These are phyloP conservation scores for Hoplias malabaricus DNA, from an alignment of 2,113 vertebrate genomes.

Conservation along the genomic window DNA sequence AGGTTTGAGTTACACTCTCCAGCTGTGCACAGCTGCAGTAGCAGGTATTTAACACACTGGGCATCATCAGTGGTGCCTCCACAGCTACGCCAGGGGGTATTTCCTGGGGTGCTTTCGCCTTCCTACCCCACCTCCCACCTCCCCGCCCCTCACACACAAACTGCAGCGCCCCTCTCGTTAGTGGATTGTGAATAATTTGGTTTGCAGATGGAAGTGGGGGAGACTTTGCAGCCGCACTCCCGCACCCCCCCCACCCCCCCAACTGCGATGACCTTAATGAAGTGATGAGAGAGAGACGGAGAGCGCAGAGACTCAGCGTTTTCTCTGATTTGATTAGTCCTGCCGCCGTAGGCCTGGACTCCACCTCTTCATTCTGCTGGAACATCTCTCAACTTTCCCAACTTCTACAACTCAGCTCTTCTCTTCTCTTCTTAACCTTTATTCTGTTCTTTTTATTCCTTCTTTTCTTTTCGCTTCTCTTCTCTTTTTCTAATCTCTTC, in stretches of 20 bases:
- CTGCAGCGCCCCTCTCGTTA: slow-evolving; percentile 4
- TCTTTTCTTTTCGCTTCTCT: background rate
- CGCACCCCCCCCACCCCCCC: background rate
- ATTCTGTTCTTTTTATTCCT: background rate
- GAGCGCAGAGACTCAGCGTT: slow-evolving; percentile 25
- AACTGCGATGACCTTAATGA: slow-evolving; percentile 43
- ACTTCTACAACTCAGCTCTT: background rate
- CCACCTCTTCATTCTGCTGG: background rate
- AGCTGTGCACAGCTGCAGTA: background rate
- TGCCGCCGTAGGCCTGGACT: slow-evolving; percentile 11
- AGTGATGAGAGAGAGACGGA: slow-evolving; percentile 30
- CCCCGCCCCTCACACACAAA: background rate
- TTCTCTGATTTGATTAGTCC: slow-evolving; percentile 35
- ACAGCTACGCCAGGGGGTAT: background rate
- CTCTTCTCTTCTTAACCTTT: background rate
- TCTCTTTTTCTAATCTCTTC: too few relatives aligned
- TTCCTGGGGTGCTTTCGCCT: background rate
- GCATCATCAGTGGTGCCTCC: background rate
- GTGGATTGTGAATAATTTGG: slow-evolving; percentile 30
- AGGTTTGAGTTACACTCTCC: background rate
- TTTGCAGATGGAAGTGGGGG: slow-evolving; percentile 31
- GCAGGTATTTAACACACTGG: slow-evolving; percentile 34
- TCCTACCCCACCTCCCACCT: background rate
- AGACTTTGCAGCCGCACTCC: background rate
- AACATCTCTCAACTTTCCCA: background rate